Evolutionary conservation across 2,888 invertebrate genomes (phyloP).

Genomic region (Meiosimyza platycephala): DNA sequence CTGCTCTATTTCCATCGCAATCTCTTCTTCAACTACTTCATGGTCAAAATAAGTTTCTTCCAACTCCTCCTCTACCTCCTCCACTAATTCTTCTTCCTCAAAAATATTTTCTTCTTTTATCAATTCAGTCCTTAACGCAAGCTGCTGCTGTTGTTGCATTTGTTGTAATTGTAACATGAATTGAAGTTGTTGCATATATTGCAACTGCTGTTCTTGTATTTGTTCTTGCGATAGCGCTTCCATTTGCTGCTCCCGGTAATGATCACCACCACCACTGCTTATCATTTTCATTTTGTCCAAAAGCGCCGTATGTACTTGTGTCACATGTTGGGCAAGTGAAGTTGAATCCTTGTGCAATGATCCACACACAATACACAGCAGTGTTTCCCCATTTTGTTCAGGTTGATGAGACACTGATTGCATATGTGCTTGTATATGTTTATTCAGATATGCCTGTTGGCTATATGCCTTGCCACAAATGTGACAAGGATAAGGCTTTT

Average conservation of each 20-base stretch:
- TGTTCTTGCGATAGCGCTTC: constrained; percentile 42
- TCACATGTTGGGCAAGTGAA: constrained; percentile 62
- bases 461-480: constrained; percentile 64
- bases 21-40: constrained; percentile 58
- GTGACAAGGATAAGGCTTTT: constrained; percentile 62
- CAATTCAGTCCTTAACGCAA: constrained; percentile 36
- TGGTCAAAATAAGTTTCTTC: constrained; percentile 28
- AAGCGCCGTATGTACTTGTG: constrained; percentile 60
- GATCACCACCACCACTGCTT: neutral
- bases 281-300: constrained; percentile 56
- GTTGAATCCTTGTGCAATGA: constrained; percentile 61
- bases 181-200: constrained; percentile 49
- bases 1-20: constrained; percentile 38
- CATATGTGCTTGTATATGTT: constrained; percentile 61
- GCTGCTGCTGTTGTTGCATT: constrained; percentile 46
- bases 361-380: constrained; percentile 65
- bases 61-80: neutral
- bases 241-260: constrained; percentile 24
- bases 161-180: constrained; percentile 51
- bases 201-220: constrained; percentile 49
- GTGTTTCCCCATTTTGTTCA: constrained; percentile 47
- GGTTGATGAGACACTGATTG: constrained; percentile 44
- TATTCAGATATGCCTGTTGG: constrained; percentile 64
- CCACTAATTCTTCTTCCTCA: constrained; percentile 15
- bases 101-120: constrained; percentile 34